Percentiles rank a stretch among this genome's conserved stretches.
These are phyloP conservation scores for Spialia ferax DNA, from an alignment of 2,888 invertebrate species.

Conservation along the genomic window DNA sequence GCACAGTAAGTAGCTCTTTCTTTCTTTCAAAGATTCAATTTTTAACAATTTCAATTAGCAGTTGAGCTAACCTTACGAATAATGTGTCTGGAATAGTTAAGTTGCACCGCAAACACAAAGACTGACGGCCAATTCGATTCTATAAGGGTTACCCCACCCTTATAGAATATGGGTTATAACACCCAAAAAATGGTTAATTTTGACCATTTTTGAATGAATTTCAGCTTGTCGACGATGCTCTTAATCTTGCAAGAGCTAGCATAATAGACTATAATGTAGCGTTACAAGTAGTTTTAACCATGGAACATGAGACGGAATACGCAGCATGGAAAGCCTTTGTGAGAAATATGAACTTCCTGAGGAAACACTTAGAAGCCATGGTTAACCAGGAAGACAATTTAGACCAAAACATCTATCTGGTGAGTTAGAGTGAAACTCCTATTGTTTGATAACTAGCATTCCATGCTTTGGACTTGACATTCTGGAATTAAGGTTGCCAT, in stretches of 20 bases:
- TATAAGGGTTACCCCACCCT: too few species aligned
- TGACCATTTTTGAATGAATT: conserved; percentile 32
- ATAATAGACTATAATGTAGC: conserved; percentile 88
- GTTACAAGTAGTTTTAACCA: conserved; percentile 89
- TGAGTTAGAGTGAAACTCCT: too few species aligned
- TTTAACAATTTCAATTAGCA: too few species aligned
- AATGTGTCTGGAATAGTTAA: too few species aligned
- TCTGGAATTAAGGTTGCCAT: too few species aligned
- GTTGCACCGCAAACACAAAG: too few species aligned
- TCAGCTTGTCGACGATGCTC: conserved; percentile 92
- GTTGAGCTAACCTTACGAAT: too few species aligned
- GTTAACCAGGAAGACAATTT: conserved; percentile 62
- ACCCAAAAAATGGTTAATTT: background rate
- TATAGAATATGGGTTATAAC: too few species aligned
- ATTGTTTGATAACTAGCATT: too few species aligned
- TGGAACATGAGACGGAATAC: conserved; percentile 90
- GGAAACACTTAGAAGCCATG: conserved; percentile 62
- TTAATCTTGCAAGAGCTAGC: conserved; percentile 90
- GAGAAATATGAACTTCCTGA: conserved; percentile 77
- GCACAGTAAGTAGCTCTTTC: conserved; percentile 72
- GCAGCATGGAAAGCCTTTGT: conserved; percentile 89
- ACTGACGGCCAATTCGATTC: too few species aligned
- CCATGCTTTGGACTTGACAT: too few species aligned
- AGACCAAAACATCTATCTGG: conserved; percentile 74
- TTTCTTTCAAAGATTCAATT: too few species aligned